Base-by-base conservation (phyloP, 2,113 vertebrate genomes). In the Craseonycteris thonglongyai region DNA sequence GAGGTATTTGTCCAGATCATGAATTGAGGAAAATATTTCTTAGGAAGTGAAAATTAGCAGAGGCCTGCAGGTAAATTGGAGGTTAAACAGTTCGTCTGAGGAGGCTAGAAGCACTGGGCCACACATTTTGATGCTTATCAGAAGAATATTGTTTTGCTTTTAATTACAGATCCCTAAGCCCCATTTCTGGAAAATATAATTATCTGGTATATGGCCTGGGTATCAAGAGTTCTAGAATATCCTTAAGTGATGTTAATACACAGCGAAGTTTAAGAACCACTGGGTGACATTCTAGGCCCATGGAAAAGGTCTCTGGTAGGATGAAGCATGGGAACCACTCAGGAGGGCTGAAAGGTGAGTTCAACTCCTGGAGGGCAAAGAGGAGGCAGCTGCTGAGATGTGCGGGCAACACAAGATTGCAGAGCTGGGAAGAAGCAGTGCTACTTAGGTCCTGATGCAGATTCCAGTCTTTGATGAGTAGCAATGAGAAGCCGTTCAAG, bases 361-460 rank as follows among this genome's bases (percentile, higher is more conserved):
- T 33, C 26, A 84, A 16, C 1, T 68, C 9, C 58, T 13, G 49
- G 21, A 66, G 8, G 40, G 2, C 14, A 61, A 9, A 78, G 51
- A 66, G 0, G 24, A 54, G 13, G 28, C 22, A 26, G 2, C 1
- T 45, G 9, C 18, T 6, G 58, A 45, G 33, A 72, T 2, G 18
- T 2, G 0, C 22, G 10, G 7, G 16, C 21, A 54, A 19, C 4
- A 2, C 1, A 63, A 90, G 68, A 40, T 0, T 2, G 47, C 54
- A 42, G 38, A 28, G 7, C 33, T 35, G 7, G 51, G 6, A 11
- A n/a, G n/a, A 11, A 59, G 51, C 45, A 47, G 28, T 33, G 15
- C 49, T 51, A n/a, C n/a, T 51, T 47, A 8, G 8, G 28, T 15
- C 15, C 1, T 7, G 1, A 15, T 0, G 10, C 1, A 4, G 15